phyloP scores from a whole-genome alignment of 1,140 invertebrate species.

The Nymphalis io region DNA sequence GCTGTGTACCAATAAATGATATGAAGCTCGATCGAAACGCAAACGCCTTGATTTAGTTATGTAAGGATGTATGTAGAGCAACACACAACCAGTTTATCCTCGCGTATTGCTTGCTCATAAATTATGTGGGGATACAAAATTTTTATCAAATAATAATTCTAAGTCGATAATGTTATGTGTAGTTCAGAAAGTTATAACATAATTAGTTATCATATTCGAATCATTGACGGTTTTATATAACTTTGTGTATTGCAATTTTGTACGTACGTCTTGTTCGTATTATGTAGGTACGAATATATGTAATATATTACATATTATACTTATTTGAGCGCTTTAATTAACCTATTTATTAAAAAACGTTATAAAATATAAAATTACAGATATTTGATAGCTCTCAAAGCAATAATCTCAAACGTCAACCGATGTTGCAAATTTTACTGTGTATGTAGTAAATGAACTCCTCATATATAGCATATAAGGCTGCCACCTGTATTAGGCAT shows the following conservation, averaged over 20 bases:
- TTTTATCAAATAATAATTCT: background rate
- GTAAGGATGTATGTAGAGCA: constrained; percentile 34
- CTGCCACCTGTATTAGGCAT: too few species aligned
- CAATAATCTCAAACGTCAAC: too few species aligned
- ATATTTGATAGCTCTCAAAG: too few species aligned
- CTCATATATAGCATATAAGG: too few species aligned
- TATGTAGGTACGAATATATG: too few species aligned
- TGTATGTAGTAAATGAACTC: too few species aligned
- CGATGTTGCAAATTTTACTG: too few species aligned
- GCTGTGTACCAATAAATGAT: constrained; percentile 13
- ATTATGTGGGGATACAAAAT: constrained; percentile 13
- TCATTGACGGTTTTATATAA: background rate
- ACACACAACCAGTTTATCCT: constrained; percentile 32
- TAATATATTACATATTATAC: too few species aligned
- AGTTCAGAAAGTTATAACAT: too few species aligned
- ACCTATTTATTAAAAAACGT: too few species aligned
- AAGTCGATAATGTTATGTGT: background rate
- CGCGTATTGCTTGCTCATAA: constrained; percentile 8
- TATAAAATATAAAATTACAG: too few species aligned
- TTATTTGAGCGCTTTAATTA: too few species aligned
- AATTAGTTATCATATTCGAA: background rate
- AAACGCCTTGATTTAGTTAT: constrained; percentile 26
- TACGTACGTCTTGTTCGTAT: background rate
- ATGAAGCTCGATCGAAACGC: constrained; percentile 5
- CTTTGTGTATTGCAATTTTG: background rate